Base-by-base conservation (phyloP, 2,797 vertebrate species). In the Enteromius treurensis region DNA sequence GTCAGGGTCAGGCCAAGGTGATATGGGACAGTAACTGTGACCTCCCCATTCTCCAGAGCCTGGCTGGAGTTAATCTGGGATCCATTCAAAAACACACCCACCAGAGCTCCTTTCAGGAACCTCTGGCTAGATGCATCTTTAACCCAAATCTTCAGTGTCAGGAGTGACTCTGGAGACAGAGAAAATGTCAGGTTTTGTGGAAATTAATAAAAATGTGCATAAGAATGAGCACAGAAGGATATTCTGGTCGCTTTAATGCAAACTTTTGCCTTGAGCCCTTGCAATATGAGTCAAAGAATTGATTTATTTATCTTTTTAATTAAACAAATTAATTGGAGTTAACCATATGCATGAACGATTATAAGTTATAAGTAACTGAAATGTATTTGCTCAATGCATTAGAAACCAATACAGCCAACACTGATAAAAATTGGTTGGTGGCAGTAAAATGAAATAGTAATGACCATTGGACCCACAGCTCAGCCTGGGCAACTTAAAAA, bases 131-230 rank as follows among this genome's bases (percentile, higher is more conserved):
- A 93, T 55, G 93, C 85, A 87, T 99, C 97, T 85, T 95, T 96
- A 86, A 98, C 96, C 91, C 96, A 95, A 65, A 98, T 96, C 92
- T 96, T 98, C 14, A 99, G 92, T 0, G 91, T 93, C 84, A 99
- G 98, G 83, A 88, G 91, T 7, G 95, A 91, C 81, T 93, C 97
- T 97, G 68, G 74, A 62, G 26, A 67, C 53, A 58, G 21, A 34
- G 9, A 49, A 47, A 78, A 71, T 55, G 29, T 64, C 65, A 77
- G 26, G 5, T 65, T 70, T 47, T 14, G 55, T 62, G 13, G 23
- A 29, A 71, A 34, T 62, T 0, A 64, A 64, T 64, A 49, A 49
- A 29, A 77, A 45, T 19, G 37, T 11, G 26, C 42, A 67, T 79
- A 78, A 65, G 23, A 62, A 47, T 64, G n/a, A 32, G 29, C 26